These are phyloP conservation scores for Anomalospiza imberbis DNA, from an alignment of 2,797 vertebrate genomes.

Conservation along the genomic window DNA sequence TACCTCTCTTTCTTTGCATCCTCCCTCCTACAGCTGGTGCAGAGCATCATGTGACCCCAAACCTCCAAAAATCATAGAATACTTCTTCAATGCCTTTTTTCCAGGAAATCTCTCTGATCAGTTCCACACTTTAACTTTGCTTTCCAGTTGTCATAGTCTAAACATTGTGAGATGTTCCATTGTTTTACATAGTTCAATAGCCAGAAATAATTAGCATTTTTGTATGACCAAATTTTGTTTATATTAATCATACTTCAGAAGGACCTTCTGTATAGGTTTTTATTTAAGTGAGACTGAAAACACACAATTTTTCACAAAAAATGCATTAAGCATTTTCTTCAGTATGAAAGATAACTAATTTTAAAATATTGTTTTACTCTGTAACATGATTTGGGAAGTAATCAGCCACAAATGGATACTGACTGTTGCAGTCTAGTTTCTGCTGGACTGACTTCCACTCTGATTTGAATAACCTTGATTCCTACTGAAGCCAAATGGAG, in stretches of 20 bases:
- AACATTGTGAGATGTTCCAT: neutral
- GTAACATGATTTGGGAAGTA: neutral
- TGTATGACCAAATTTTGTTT: neutral
- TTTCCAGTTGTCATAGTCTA: neutral
- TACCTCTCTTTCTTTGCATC: neutral
- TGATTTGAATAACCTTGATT: neutral
- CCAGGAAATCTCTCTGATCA: neutral
- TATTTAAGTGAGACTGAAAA: neutral
- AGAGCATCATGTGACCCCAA: neutral
- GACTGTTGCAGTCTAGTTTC: neutral
- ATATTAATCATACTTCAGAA: neutral
- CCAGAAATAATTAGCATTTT: neutral
- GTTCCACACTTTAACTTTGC: neutral
- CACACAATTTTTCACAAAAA: neutral
- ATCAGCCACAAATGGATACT: neutral
- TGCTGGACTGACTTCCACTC: neutral
- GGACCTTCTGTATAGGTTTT: neutral
- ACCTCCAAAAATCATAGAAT: neutral
- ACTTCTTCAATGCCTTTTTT: neutral
- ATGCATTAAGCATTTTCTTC: neutral
- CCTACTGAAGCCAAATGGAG: neutral
- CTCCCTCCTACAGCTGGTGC: fast-evolving
- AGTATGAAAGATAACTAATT: neutral
- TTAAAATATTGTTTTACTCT: constrained; percentile 13
- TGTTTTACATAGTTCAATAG: neutral